Conservation (phyloP, 2,888 invertebrate species). For the Drosophila kuntzei region DNA sequence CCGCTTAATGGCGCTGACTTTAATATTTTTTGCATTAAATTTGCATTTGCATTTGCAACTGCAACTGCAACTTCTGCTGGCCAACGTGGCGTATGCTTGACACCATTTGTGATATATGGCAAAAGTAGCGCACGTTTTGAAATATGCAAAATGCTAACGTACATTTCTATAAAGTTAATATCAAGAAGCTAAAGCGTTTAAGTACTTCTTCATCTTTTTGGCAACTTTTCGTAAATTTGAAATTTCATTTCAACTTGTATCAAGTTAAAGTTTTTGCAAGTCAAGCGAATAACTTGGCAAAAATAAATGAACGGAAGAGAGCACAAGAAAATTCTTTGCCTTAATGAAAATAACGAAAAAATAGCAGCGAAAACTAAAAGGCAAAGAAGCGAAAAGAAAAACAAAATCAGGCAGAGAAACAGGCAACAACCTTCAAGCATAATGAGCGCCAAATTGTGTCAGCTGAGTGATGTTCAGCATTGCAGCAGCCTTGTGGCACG, state of each 20-base stretch:
- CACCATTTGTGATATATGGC: constrained; percentile 67
- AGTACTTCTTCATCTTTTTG: constrained; percentile 21
- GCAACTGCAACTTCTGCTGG: constrained; percentile 35
- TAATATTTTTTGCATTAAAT: constrained; percentile 71
- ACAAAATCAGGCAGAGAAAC: constrained; percentile 19
- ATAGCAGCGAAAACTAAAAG: constrained; percentile 23
- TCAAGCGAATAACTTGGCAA: constrained; percentile 25
- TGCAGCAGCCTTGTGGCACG: constrained; percentile 20
- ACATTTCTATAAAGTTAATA: constrained; percentile 39
- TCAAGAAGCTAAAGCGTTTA: constrained; percentile 52
- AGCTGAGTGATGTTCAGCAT: constrained; percentile 52
- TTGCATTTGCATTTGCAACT: constrained; percentile 65
- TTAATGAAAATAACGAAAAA: constrained; percentile 45
- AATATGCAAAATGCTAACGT: constrained; percentile 41
- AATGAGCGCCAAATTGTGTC: constrained; percentile 77
- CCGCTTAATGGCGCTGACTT: constrained; percentile 51
- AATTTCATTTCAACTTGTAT: constrained; percentile 36
- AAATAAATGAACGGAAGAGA: constrained; percentile 12
- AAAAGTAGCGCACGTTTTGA: constrained; percentile 50
- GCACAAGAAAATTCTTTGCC: constrained; percentile 27
- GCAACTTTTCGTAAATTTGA: constrained; percentile 16
- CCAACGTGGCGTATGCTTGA: constrained; percentile 74
- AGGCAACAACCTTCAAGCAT: constrained; percentile 62
- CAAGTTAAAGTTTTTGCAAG: constrained; percentile 26
- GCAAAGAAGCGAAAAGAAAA: constrained; percentile 18